Base-by-base conservation (phyloP, 2,888 invertebrate genomes). In the Pandemis heparana region DNA sequence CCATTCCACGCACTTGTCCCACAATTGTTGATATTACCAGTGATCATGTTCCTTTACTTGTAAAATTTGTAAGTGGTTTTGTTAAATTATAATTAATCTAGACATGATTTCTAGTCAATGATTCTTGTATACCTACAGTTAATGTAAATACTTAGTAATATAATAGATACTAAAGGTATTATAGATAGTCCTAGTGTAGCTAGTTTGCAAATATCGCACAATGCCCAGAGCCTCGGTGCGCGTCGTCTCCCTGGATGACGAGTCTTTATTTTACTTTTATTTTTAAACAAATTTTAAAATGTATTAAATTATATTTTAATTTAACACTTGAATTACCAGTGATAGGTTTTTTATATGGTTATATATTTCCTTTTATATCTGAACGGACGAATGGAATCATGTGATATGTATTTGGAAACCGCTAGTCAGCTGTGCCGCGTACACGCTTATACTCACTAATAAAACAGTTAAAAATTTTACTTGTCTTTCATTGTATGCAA, bases 381-480 rank as follows among this genome's bases (percentile, higher is more conserved):
- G 80, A 83, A 81, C 81, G 78, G 81, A 77, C 78, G 79, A 82
- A 83, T 77, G 80, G 81, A 87, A 91, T 89, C 88, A 89, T 91
- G 93, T 93, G 92, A 93, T 92, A 92, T 87, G 81, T 88, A 86
- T 86, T 88, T 86, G 88, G 87, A 89, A 88, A 87, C 87, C 88
- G 92, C 94, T 94, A 94, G 94, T 94, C 94, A 94, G 91, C 90
- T 87, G 92, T 90, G 93, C 92, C 92, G 93, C 92, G 83, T 87
- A 89, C 93, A 92, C 92, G 94, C 94, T 93, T 94, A 89, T 91
- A 94, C 92, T 93, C 93, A 92, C 90, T 88, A 92, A 91, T 92
- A 87, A 93, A 91, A 87, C 82, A 86, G 84, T 86, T 87, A 85
- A 85, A 87, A 89, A 87, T 86, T 80, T 88, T 80, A 75, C 73